Conservation (phyloP, 2,888 invertebrate species). For the Lithophane semibrunnea region DNA sequence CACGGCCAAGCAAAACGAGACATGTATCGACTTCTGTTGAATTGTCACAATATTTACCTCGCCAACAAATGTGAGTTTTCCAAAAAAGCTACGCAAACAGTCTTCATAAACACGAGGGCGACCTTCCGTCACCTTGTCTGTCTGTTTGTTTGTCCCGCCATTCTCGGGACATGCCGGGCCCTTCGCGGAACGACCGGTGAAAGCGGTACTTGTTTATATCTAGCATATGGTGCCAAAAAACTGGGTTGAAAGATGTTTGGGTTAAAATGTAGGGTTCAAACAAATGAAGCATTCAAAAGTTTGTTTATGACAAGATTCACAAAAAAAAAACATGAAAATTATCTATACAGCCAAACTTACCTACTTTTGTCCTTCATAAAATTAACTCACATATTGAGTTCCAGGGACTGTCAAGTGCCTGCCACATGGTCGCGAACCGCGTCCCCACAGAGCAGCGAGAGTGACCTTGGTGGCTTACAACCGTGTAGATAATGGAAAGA, state of each 20-base stretch:
- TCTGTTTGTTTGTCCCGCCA: slow-evolving; percentile 71
- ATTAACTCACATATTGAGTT: not conserved
- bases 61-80: slow-evolving; percentile 70
- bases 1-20: not conserved
- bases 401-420: too few relatives aligned
- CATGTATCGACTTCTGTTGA: slow-evolving; percentile 34
- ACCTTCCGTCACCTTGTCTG: slow-evolving; percentile 75
- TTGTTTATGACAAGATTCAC: slow-evolving; percentile 7
- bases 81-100: slow-evolving; percentile 66
- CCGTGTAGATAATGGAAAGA: too few relatives aligned
- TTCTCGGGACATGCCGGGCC: slow-evolving; percentile 35
- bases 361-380: not conserved
- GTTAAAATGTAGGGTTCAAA: slow-evolving; percentile 13
- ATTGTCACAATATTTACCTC: slow-evolving; percentile 60
- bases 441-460: too few relatives aligned
- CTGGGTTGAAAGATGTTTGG: slow-evolving; percentile 36
- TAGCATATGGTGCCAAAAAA: slow-evolving; percentile 74
- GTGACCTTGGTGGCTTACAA: too few relatives aligned
- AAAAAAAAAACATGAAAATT: not conserved
- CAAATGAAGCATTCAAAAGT: slow-evolving; percentile 16
- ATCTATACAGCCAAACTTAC: not conserved
- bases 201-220: slow-evolving; percentile 65
- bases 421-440: too few relatives aligned
- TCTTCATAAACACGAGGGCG: slow-evolving; percentile 65
- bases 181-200: slow-evolving; percentile 59